Percentiles rank a stretch among this genome's conserved stretches.
phyloP scores from a whole-genome alignment of 2,888 invertebrate genomes.

The Polymixis lichenea region DNA sequence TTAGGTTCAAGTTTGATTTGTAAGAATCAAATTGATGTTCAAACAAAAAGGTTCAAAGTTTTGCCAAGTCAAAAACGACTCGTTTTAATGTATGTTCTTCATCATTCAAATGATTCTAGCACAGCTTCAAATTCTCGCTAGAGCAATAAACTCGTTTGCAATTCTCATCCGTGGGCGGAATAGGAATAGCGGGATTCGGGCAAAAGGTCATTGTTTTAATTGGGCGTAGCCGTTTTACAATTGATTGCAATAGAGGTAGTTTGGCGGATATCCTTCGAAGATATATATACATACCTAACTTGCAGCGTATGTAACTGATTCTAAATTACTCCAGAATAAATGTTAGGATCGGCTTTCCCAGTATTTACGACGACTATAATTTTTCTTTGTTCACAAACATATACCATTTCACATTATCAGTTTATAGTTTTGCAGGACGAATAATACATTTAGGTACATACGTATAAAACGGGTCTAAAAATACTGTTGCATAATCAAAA shows the following conservation, averaged over 20 bases:
- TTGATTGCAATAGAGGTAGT: background rate
- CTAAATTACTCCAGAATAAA: too few species aligned
- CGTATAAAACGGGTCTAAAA: too few species aligned
- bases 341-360: too few species aligned
- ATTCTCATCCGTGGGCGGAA: conserved; percentile 40
- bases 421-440: background rate
- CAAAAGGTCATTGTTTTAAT: conserved; percentile 51
- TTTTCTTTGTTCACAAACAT: background rate
- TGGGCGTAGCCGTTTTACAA: conserved; percentile 29
- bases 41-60: background rate
- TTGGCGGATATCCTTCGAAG: conserved; percentile 19
- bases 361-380: too few species aligned
- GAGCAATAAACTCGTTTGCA: conserved; percentile 32
- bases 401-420: background rate
- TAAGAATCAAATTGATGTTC: background rate
- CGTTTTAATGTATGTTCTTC: background rate
- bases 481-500: background rate
- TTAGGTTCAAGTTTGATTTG: background rate
- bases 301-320: too few species aligned
- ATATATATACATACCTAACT: background rate
- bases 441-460: too few species aligned
- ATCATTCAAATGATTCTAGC: background rate
- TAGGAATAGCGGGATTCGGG: conserved; percentile 27
- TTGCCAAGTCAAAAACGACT: background rate
- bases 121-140: conserved; percentile 9